A percentile compares a stretch with the other conserved stretches of the same genome.
phyloP scores from a whole-genome alignment of 1,140 invertebrate genomes.

The Saccostrea cuccullata region DNA sequence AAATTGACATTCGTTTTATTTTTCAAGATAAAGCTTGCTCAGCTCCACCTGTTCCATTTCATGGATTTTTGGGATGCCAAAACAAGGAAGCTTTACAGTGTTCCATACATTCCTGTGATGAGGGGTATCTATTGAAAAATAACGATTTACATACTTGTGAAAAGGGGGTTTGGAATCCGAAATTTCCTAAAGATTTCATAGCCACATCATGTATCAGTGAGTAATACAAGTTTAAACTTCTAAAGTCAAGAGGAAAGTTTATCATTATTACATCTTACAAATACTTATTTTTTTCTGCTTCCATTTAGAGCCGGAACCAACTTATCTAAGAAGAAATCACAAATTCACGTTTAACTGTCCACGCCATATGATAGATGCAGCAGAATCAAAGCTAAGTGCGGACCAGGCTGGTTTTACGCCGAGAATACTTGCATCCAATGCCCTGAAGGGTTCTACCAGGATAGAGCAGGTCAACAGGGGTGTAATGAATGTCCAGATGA shows the following conservation, averaged over 20 bases:
- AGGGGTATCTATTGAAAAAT: neutral
- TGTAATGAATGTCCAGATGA: no score
- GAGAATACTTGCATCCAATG: no score
- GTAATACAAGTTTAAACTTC: neutral
- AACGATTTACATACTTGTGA: neutral
- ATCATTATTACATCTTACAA: neutral
- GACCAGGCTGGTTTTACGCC: neutral
- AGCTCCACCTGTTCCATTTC: no score
- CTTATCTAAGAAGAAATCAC: neutral
- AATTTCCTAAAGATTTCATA: neutral
- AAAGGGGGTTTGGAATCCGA: neutral
- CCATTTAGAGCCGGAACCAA: neutral
- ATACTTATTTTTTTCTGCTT: neutral
- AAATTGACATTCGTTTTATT: no score
- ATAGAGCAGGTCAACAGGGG: no score
- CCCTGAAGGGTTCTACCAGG: no score
- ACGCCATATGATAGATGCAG: neutral
- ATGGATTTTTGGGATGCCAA: neutral
- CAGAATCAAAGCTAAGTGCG: neutral
- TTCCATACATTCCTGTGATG: neutral
- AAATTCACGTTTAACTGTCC: neutral
- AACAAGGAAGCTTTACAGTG: neutral
- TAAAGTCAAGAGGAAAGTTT: neutral
- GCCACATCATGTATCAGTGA: neutral
- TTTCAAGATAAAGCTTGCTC: neutral